A percentile compares a stretch with the other conserved stretches of the same genome.
phyloP scores from a whole-genome alignment of 2,113 vertebrate genomes.

The Dicerorhinus sumatrensis region DNA sequence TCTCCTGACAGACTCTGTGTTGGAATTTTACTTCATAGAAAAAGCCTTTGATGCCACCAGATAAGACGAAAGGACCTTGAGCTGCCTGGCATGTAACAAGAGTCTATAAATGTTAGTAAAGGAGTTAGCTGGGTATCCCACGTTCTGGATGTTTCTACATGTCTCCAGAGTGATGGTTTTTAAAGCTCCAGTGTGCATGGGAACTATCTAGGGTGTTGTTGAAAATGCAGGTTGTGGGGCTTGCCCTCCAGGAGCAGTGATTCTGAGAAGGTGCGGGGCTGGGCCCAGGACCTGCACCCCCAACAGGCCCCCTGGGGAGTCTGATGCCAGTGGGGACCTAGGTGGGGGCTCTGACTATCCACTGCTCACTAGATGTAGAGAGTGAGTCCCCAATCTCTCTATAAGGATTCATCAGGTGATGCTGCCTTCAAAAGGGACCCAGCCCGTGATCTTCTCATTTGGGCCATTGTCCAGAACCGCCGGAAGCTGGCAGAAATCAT shows the following conservation, averaged over 20 bases:
- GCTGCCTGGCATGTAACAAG: neutral
- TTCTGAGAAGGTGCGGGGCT: neutral
- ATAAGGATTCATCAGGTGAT: constrained; percentile 77
- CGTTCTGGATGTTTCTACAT: neutral
- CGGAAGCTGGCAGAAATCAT: constrained; percentile 94
- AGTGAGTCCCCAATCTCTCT: constrained; percentile 81
- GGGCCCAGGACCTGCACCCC: neutral
- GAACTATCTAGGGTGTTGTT: neutral
- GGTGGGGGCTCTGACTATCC: neutral
- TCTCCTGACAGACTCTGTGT: too few relatives aligned
- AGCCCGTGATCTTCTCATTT: constrained; percentile 94
- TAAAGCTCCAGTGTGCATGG: neutral
- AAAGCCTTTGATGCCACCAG: neutral
- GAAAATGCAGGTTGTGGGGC: neutral
- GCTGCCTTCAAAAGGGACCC: constrained; percentile 88
- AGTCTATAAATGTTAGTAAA: neutral
- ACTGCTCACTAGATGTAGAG: constrained; percentile 82
- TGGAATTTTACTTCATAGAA: neutral
- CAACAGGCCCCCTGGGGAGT: fast-evolving
- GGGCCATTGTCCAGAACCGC: constrained; percentile 95
- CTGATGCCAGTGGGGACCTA: fast-evolving
- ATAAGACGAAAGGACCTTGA: fast-evolving
- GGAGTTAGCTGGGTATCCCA: neutral
- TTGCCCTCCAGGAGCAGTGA: fast-evolving
- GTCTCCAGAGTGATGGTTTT: neutral